A percentile compares a stretch with the other conserved stretches of the same genome.
Evolutionary conservation across 2,888 invertebrate genomes (phyloP).

Genomic region (Melikaiella ostensackeni): DNA sequence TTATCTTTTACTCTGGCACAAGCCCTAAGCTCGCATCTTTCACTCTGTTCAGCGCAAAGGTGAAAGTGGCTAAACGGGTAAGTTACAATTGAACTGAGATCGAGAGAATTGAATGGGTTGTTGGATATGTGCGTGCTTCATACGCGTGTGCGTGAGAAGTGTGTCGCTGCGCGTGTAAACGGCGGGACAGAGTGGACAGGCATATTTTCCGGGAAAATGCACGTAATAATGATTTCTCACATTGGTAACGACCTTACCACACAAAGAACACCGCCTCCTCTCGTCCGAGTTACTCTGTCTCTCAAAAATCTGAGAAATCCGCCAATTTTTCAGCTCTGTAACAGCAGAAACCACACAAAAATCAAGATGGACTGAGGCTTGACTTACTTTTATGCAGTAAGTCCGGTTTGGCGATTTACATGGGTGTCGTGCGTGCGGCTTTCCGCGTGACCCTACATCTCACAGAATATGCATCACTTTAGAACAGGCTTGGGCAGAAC

Average conservation of each 20-base stretch:
- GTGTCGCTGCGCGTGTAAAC: slow-evolving; percentile 82
- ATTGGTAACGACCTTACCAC: slow-evolving; percentile 82
- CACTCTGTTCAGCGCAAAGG: not conserved
- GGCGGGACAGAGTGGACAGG: slow-evolving; percentile 80
- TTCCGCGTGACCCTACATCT: slow-evolving; percentile 45
- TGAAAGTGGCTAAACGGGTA: slow-evolving; percentile 22
- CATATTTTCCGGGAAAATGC: slow-evolving; percentile 81
- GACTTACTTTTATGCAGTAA: slow-evolving; percentile 31
- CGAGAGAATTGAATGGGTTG: slow-evolving; percentile 60
- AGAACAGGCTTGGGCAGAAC: too few species aligned
- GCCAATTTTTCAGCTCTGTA: slow-evolving; percentile 80
- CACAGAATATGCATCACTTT: slow-evolving; percentile 7
- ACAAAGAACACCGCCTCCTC: slow-evolving; percentile 80
- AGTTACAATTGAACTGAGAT: slow-evolving; percentile 47
- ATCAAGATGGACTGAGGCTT: slow-evolving; percentile 67
- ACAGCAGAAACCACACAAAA: slow-evolving; percentile 68
- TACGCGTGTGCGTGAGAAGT: slow-evolving; percentile 80
- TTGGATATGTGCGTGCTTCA: slow-evolving; percentile 78
- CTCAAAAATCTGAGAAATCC: slow-evolving; percentile 81
- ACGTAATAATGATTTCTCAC: slow-evolving; percentile 82
- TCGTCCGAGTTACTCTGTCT: slow-evolving; percentile 80
- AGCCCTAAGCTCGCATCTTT: not conserved
- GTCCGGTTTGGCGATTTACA: slow-evolving; percentile 55
- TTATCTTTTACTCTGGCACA: not conserved
- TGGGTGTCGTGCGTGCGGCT: slow-evolving; percentile 55